Percentiles rank a stretch among this genome's conserved stretches.
phyloP scores from a whole-genome alignment of 2,113 vertebrate genomes.

The Notarius quadriscutis region DNA sequence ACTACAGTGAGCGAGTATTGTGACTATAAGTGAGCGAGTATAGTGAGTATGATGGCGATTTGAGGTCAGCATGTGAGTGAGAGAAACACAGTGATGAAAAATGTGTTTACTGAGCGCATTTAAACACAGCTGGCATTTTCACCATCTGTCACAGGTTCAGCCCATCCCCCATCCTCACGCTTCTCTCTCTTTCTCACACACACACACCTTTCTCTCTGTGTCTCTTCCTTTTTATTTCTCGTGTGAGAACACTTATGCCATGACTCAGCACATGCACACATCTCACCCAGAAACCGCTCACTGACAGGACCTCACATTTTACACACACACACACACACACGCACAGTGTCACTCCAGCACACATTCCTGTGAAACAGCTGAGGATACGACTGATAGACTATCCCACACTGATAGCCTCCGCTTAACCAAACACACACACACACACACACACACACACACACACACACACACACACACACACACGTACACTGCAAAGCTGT shows the following conservation, averaged over 20 bases:
- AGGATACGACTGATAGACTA: not conserved
- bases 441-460: constrained; percentile 23
- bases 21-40: not conserved
- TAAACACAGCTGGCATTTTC: constrained; percentile 26
- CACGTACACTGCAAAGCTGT: not conserved
- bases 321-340: not conserved
- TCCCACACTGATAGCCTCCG: constrained; percentile 17
- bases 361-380: not conserved
- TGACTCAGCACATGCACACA: not conserved
- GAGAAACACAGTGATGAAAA: not conserved
- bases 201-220: not conserved
- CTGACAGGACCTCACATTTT: constrained; percentile 3
- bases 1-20: no score
- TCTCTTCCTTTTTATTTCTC: not conserved
- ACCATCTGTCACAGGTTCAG: not conserved
- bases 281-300: not conserved
- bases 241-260: not conserved
- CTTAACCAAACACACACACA: constrained; percentile 4
- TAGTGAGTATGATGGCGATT: not conserved
- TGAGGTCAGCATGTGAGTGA: not conserved
- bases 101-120: not conserved
- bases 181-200: not conserved
- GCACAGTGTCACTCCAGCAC: not conserved
- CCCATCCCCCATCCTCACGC: not conserved
- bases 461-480: not conserved